Percentiles rank a stretch among this genome's conserved stretches.
phyloP scores from a whole-genome alignment of 23 tunicate species.

The Aplidium turbinatum region DNA sequence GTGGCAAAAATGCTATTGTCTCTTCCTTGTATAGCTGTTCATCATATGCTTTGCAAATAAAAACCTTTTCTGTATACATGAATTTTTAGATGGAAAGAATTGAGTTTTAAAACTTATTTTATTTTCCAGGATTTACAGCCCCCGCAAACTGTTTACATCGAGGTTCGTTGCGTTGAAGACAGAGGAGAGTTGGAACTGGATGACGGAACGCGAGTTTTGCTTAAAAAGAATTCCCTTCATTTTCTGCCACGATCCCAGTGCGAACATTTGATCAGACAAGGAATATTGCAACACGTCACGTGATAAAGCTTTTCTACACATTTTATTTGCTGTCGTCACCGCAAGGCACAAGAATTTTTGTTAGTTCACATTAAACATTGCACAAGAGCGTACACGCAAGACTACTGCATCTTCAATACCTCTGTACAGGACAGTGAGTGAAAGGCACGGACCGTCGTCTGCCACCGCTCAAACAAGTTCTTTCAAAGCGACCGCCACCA shows the following conservation, averaged over 20 bases:
- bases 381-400: slow-evolving; percentile 22
- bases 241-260: slow-evolving; percentile 86
- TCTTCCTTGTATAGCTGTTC: no score
- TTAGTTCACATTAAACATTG: slow-evolving; percentile 21
- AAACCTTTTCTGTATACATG: not conserved
- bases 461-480: no score
- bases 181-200: slow-evolving; percentile 84
- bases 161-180: slow-evolving; percentile 91
- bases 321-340: not conserved
- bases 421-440: no score
- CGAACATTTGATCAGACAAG: slow-evolving; percentile 92
- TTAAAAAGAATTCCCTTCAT: slow-evolving; percentile 84
- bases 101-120: not conserved
- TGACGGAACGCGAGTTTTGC: slow-evolving; percentile 64
- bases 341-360: not conserved
- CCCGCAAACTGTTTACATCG: slow-evolving; percentile 88
- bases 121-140: slow-evolving; percentile 73
- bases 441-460: no score
- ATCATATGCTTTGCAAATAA: no score
- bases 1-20: no score
- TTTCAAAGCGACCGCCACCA: no score
- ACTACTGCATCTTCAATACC: no score
- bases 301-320: slow-evolving; percentile 36
- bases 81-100: not conserved
- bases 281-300: slow-evolving; percentile 77